Percentiles rank a stretch among this genome's conserved stretches.
These are phyloP conservation scores for Paraescarpia echinospica DNA, from an alignment of 1,140 invertebrate species.

Conservation along the genomic window DNA sequence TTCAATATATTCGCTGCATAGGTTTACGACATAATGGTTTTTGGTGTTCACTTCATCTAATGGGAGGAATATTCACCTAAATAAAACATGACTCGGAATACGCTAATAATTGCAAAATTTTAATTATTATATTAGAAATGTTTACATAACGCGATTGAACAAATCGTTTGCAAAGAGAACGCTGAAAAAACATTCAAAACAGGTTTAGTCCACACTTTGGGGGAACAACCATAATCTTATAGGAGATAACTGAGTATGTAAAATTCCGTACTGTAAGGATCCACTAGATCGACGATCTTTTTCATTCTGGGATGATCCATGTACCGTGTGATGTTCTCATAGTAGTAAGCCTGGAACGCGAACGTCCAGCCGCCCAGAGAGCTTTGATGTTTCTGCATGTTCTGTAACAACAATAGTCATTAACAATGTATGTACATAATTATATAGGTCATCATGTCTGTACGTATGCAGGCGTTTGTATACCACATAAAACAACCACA, in stretches of 20 bases:
- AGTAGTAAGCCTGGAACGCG: slow-evolving; percentile 44
- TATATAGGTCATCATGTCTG: neutral
- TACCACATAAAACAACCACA: neutral
- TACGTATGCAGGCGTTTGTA: neutral
- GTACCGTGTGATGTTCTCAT: slow-evolving; percentile 37
- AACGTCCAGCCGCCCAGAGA: slow-evolving; percentile 48
- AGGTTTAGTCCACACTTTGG: neutral
- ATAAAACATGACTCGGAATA: neutral
- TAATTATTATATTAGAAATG: neutral
- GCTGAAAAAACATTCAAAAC: neutral
- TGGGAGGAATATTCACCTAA: neutral
- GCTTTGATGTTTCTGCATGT: slow-evolving; percentile 47
- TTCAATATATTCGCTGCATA: no score
- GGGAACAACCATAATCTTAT: neutral
- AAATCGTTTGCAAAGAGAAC: neutral
- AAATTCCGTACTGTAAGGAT: slow-evolving; percentile 41
- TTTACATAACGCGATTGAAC: neutral
- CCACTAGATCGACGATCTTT: slow-evolving; percentile 42
- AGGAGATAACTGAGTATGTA: neutral
- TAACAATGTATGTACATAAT: neutral
- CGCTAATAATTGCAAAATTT: neutral
- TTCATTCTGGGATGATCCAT: slow-evolving; percentile 40
- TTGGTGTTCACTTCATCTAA: neutral
- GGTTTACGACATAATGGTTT: neutral
- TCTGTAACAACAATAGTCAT: slow-evolving; percentile 32